Conservation (phyloP, 1,140 invertebrate genomes). For the Dysdera silvatica region DNA sequence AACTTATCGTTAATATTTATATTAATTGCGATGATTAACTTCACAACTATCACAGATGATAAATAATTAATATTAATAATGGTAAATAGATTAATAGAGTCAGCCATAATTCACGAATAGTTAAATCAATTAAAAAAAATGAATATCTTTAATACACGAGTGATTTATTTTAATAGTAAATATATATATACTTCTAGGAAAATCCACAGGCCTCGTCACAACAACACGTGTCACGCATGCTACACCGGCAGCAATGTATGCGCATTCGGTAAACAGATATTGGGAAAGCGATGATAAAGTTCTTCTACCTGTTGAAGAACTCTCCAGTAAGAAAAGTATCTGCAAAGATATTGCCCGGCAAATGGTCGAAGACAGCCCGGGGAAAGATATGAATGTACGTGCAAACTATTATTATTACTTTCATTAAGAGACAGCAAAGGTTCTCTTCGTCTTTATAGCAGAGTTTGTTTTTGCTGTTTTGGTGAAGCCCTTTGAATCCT, state of each 20-base stretch:
- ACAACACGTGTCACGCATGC: conserved; percentile 85
- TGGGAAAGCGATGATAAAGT: conserved; percentile 64
- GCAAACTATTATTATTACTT: too few relatives aligned
- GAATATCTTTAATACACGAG: too few relatives aligned
- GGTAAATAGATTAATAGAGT: too few relatives aligned
- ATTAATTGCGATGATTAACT: too few relatives aligned
- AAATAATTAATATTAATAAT: too few relatives aligned
- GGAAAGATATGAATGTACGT: conserved; percentile 53
- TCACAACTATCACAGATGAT: too few relatives aligned
- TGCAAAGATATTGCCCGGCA: conserved; percentile 64
- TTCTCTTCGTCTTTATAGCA: conserved; percentile 32
- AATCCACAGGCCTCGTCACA: conserved; percentile 67
- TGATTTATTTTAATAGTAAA: not conserved
- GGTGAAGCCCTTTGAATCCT: not conserved
- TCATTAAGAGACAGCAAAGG: not conserved
- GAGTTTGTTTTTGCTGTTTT: conserved; percentile 35
- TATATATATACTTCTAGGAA: conserved; percentile 38
- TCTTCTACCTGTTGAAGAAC: conserved; percentile 48
- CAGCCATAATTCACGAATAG: too few relatives aligned
- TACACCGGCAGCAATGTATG: conserved; percentile 75
- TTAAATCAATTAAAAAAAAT: too few relatives aligned
- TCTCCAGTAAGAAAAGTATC: conserved; percentile 40
- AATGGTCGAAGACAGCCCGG: conserved; percentile 60
- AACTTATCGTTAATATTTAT: too few relatives aligned
- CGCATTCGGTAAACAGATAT: conserved; percentile 60